Evolutionary conservation across 2,113 vertebrate genomes (phyloP).

Genomic region (Dromiciops gliroides): DNA sequence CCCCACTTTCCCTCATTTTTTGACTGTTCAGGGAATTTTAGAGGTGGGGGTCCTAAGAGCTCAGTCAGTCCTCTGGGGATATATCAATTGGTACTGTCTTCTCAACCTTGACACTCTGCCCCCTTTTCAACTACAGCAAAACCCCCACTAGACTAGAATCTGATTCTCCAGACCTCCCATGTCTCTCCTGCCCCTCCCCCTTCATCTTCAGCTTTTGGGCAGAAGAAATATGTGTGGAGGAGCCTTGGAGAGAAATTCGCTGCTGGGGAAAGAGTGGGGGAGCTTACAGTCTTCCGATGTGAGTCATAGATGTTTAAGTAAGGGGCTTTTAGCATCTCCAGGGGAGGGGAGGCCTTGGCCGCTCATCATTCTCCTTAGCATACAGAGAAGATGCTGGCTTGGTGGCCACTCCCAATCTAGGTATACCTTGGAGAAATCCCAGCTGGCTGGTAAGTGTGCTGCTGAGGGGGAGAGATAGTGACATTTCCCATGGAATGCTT

Average conservation of each 20-base stretch:
- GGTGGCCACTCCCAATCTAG: conserved; percentile 26
- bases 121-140: no score
- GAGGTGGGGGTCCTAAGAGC: no score
- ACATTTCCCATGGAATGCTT: background rate
- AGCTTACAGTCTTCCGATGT: background rate
- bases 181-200: conserved; percentile 58
- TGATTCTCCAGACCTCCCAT: background rate
- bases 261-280: background rate
- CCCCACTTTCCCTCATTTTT: background rate
- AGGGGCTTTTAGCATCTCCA: background rate
- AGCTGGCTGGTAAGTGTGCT: background rate
- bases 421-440: conserved; percentile 39
- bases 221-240: background rate
- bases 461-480: conserved; percentile 6
- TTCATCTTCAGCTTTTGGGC: background rate
- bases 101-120: background rate
- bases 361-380: conserved; percentile 46
- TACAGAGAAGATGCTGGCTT: conserved; percentile 7
- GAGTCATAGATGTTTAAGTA: background rate
- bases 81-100: background rate
- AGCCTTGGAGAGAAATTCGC: background rate
- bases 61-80: background rate
- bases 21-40: background rate
- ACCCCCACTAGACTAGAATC: background rate
- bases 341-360: background rate